Percentiles rank a stretch among this genome's conserved stretches.
Conservation (phyloP, 2,888 invertebrate species). For the Apeira syringaria region DNA sequence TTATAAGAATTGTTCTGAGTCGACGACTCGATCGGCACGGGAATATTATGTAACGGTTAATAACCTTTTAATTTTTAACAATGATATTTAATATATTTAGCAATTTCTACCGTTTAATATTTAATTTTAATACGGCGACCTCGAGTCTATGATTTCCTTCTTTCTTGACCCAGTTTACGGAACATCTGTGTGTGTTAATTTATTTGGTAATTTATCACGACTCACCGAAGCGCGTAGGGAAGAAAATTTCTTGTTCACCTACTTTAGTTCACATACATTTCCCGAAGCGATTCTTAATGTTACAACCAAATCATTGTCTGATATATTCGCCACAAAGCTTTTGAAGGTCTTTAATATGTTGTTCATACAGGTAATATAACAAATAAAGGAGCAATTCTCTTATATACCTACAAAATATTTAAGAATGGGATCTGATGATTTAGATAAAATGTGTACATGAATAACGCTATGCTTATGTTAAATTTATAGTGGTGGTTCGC, state of each 20-base stretch:
- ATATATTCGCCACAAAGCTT: slow-evolving; percentile 26
- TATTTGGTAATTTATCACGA: slow-evolving; percentile 43
- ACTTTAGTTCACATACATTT: slow-evolving; percentile 20
- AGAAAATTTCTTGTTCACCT: slow-evolving; percentile 42
- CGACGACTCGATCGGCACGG: too few species aligned
- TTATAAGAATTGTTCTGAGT: too few species aligned
- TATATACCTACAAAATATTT: too few species aligned
- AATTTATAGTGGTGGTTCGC: too few species aligned
- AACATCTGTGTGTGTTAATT: slow-evolving; percentile 44
- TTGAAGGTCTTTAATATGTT: slow-evolving; percentile 4
- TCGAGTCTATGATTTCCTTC: slow-evolving; percentile 46
- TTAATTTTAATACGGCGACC: slow-evolving; percentile 25
- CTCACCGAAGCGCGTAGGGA: slow-evolving; percentile 25
- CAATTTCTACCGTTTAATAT: slow-evolving; percentile 1
- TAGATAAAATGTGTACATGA: too few species aligned
- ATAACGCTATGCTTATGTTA: too few species aligned
- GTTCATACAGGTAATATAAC: too few species aligned
- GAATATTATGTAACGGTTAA: too few species aligned
- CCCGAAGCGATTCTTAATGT: slow-evolving; percentile 3
- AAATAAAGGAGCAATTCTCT: too few species aligned
- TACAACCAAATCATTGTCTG: slow-evolving; percentile 15
- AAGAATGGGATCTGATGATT: too few species aligned
- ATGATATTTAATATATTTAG: too few species aligned
- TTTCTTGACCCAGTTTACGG: slow-evolving; percentile 47
- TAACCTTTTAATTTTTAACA: too few species aligned